Evolutionary conservation across 1,140 invertebrate species (phyloP).

Genomic region (Aphaenogaster ashmeadi): DNA sequence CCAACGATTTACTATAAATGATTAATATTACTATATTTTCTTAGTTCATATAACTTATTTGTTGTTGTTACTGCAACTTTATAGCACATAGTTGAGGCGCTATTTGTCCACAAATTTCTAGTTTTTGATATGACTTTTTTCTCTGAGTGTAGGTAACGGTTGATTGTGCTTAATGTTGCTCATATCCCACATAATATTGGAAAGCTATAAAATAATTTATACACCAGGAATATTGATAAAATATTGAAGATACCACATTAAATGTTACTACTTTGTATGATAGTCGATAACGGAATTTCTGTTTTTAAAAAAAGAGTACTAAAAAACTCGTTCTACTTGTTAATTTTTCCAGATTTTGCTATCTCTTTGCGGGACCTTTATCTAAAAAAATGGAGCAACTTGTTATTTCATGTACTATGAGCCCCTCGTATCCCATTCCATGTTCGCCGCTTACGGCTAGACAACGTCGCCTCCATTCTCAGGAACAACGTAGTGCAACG

Average conservation of each 20-base stretch:
- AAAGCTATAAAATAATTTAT: neutral
- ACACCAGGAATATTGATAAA: neutral
- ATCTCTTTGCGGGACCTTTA: neutral
- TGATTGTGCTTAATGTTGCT: no score
- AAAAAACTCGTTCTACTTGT: neutral
- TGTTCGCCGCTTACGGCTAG: slow-evolving; percentile 40
- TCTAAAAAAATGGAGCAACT: slow-evolving; percentile 17
- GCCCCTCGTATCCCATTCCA: neutral
- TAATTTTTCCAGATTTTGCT: slow-evolving; percentile 1
- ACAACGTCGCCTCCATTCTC: slow-evolving; percentile 37
- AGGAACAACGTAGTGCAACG: slow-evolving; percentile 45
- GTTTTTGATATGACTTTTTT: no score
- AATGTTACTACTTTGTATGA: neutral
- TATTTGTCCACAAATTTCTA: no score
- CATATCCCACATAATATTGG: neutral
- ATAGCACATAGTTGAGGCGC: no score
- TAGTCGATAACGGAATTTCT: neutral
- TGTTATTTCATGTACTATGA: slow-evolving; percentile 50
- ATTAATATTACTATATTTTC: no score
- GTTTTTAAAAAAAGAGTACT: neutral
- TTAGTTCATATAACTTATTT: no score
- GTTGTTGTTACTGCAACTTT: no score
- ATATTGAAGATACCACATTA: neutral
- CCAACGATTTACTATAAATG: no score
- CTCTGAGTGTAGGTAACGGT: neutral